These are phyloP conservation scores for Tautogolabrus adspersus DNA, from an alignment of 2,113 vertebrate species.

Conservation along the genomic window DNA sequence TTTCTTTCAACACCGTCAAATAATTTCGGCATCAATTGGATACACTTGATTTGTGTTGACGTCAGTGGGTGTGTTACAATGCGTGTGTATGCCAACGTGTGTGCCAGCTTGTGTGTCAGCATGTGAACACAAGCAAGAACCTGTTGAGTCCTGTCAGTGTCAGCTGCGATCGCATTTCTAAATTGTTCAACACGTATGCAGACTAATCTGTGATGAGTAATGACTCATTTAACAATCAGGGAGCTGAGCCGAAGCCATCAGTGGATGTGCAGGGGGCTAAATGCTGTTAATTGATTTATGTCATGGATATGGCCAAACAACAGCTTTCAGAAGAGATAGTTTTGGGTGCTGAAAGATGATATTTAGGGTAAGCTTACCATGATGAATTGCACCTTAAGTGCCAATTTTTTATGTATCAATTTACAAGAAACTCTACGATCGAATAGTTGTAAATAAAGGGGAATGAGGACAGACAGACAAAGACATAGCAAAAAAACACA, in stretches of 20 bases:
- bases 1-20: background rate
- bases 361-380: no score
- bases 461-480: background rate
- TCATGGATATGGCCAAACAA: no score
- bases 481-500: conserved; percentile 7
- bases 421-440: no score
- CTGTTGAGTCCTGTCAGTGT: conserved; percentile 27
- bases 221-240: conserved; percentile 2
- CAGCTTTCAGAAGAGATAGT: background rate
- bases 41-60: conserved; percentile 11
- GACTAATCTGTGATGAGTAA: conserved; percentile 33
- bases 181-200: conserved; percentile 17
- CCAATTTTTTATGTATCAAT: no score
- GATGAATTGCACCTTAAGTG: no score
- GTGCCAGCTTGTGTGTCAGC: conserved; percentile 8
- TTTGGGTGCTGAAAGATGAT: background rate
- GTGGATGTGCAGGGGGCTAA: background rate
- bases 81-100: background rate
- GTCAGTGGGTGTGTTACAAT: conserved; percentile 54
- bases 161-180: conserved; percentile 6
- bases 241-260: conserved; percentile 4
- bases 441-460: no score
- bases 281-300: no score
- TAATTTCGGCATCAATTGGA: conserved; percentile 17
- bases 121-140: conserved; percentile 24